A percentile compares a stretch with the other conserved stretches of the same genome.
These are phyloP conservation scores for Epirrhoe tristata DNA, from an alignment of 2,888 invertebrate genomes.

Conservation along the genomic window DNA sequence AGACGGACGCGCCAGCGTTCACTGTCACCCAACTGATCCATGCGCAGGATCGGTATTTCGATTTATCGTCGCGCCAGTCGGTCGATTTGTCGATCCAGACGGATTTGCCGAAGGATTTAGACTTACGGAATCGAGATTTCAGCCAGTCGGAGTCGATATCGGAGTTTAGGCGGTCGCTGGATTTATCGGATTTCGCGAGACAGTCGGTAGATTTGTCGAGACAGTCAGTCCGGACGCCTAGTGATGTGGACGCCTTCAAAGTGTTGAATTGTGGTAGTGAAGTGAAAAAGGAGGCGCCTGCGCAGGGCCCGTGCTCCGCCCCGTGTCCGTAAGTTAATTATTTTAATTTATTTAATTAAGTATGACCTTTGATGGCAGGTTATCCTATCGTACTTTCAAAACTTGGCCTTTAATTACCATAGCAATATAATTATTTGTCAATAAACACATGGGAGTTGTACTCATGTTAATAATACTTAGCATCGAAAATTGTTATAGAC, in stretches of 20 bases:
- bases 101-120: slow-evolving; percentile 37
- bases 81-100: slow-evolving; percentile 18
- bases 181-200: slow-evolving; percentile 48
- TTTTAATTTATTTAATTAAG: not conserved
- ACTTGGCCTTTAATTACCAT: not conserved
- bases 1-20: slow-evolving; percentile 63
- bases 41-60: slow-evolving; percentile 78
- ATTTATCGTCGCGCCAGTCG: slow-evolving; percentile 63
- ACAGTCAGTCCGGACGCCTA: slow-evolving; percentile 46
- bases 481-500: too few relatives aligned
- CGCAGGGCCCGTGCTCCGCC: slow-evolving; percentile 38
- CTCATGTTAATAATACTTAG: too few relatives aligned
- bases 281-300: slow-evolving; percentile 49
- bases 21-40: slow-evolving; percentile 78
- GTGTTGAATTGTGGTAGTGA: slow-evolving; percentile 58
- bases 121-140: too few relatives aligned
- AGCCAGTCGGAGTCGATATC: slow-evolving; percentile 10
- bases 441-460: too few relatives aligned
- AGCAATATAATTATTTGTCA: too few relatives aligned
- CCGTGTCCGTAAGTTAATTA: slow-evolving; percentile 56
- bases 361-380: not conserved
- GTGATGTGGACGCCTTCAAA: slow-evolving; percentile 56
- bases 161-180: slow-evolving; percentile 1
- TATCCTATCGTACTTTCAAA: not conserved
- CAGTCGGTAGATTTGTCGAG: slow-evolving; percentile 54